Percentiles rank a stretch among this genome's conserved stretches.
These are phyloP conservation scores for Sminthopsis crassicaudata DNA, from an alignment of 2,113 vertebrate genomes.

Conservation along the genomic window DNA sequence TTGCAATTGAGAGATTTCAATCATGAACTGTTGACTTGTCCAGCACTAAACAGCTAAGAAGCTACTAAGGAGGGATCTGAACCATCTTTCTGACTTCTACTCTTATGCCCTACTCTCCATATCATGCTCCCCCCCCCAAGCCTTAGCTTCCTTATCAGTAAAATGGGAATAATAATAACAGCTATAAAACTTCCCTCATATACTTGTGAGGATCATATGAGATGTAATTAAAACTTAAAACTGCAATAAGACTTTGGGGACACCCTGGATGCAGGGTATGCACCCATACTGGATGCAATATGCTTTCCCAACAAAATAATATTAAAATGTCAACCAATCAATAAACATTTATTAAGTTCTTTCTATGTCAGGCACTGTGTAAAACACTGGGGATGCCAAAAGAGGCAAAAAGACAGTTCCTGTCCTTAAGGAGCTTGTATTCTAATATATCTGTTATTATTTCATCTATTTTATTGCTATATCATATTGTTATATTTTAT, in stretches of 20 bases:
- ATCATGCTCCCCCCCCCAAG: neutral
- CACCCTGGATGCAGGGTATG: neutral
- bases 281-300: neutral
- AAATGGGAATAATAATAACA: neutral
- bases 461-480: too few species aligned
- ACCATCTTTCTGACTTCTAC: neutral
- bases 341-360: neutral
- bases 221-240: neutral
- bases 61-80: neutral
- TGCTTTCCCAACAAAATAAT: neutral
- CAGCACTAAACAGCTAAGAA: neutral
- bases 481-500: too few species aligned
- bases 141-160: neutral
- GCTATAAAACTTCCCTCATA: neutral
- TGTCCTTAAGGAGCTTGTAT: neutral
- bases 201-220: neutral
- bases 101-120: neutral
- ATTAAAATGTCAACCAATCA: neutral
- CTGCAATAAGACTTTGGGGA: neutral
- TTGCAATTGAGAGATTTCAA: neutral
- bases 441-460: neutral
- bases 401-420: neutral
- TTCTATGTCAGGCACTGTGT: neutral
- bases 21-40: neutral
- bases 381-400: neutral